These are phyloP conservation scores for Urophycis tenuis DNA, from an alignment of 2,797 vertebrate genomes.

Conservation along the genomic window DNA sequence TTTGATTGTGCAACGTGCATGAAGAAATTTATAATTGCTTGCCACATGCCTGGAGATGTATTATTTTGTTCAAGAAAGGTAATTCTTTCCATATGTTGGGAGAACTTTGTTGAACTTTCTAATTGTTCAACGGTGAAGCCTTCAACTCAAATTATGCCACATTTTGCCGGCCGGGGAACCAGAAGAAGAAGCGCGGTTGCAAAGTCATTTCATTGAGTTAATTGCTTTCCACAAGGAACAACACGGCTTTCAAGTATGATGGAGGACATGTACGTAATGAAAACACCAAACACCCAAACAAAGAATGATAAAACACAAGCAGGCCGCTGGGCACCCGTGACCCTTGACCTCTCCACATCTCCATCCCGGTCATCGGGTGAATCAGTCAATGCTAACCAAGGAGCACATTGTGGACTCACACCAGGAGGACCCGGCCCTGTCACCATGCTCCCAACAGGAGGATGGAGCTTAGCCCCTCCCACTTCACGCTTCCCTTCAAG, in stretches of 20 bases:
- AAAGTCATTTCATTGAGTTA: background rate
- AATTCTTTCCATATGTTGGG: background rate
- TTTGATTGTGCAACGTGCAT: conserved; percentile 4
- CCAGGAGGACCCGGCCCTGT: too few species aligned
- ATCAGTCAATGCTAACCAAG: too few species aligned
- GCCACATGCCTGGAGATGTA: conserved; percentile 1
- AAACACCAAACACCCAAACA: too few species aligned
- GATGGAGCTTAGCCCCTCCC: conserved; percentile 69
- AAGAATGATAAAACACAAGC: background rate
- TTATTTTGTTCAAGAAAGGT: conserved; percentile 1
- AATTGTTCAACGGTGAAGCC: background rate
- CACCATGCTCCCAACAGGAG: too few species aligned
- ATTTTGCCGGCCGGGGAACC: background rate
- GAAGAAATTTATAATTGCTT: conserved; percentile 7
- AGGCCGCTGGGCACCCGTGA: background rate
- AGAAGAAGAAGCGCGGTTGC: background rate
- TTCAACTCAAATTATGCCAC: background rate
- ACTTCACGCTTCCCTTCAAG: conserved; percentile 69
- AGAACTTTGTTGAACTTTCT: background rate
- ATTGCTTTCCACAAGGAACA: background rate
- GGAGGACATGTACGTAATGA: background rate
- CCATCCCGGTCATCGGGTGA: too few species aligned
- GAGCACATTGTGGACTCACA: too few species aligned
- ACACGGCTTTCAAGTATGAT: background rate
- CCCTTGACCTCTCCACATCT: too few species aligned